Conservation (phyloP, 2,797 vertebrate genomes). For the Lepilemur septentrionalis region DNA sequence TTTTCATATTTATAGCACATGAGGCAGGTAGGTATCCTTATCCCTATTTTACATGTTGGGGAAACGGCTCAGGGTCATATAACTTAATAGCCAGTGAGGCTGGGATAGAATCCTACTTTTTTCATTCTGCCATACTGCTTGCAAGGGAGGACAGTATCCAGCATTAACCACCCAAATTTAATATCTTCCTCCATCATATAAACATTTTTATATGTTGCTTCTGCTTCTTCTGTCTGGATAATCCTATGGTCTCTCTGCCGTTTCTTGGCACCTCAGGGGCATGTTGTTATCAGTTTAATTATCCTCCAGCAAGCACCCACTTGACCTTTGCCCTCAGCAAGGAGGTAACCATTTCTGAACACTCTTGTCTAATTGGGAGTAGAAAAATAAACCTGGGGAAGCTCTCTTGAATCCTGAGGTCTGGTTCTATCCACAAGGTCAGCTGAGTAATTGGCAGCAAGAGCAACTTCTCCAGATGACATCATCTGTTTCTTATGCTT, state of each 20-base stretch:
- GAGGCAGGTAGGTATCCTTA: neutral
- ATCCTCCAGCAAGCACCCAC: neutral
- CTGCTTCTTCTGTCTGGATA: neutral
- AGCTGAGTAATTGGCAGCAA: neutral
- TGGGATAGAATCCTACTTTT: neutral
- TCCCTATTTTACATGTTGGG: neutral
- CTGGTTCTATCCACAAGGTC: neutral
- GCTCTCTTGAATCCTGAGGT: neutral
- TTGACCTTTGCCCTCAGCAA: neutral
- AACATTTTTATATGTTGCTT: neutral
- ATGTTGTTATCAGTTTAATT: neutral
- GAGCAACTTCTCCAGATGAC: neutral
- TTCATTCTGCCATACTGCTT: neutral
- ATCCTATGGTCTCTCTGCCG: neutral
- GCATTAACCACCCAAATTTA: neutral
- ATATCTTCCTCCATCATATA: neutral
- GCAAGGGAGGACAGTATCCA: neutral
- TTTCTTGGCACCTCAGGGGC: neutral
- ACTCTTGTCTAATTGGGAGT: neutral
- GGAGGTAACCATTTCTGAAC: neutral
- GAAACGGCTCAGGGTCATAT: neutral
- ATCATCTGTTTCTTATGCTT: neutral
- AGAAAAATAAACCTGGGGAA: neutral
- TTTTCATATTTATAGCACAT: neutral
- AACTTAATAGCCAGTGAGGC: neutral